Percentiles rank a stretch among this genome's conserved stretches.
Conservation (phyloP, 2,888 invertebrate genomes). For the Macropis europaea region DNA sequence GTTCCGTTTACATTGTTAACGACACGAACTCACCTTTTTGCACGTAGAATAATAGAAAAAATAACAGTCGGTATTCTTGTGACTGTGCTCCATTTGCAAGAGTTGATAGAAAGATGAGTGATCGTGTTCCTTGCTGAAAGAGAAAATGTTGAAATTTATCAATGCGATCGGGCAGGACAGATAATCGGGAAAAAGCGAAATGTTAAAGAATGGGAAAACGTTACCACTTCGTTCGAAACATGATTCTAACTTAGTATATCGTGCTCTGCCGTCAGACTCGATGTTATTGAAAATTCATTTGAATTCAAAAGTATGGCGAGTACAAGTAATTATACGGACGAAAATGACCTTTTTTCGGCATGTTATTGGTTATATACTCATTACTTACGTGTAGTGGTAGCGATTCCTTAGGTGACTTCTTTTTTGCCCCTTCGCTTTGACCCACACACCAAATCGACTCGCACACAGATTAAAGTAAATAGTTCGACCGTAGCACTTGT, state of each 20-base stretch:
- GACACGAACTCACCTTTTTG: slow-evolving; percentile 85
- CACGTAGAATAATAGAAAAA: slow-evolving; percentile 94
- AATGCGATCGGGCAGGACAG: neutral
- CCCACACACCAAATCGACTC: slow-evolving; percentile 56
- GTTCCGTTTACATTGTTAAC: neutral
- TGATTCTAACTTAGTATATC: slow-evolving; percentile 57
- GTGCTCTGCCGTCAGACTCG: slow-evolving; percentile 32
- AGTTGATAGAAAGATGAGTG: slow-evolving; percentile 77
- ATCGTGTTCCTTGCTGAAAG: slow-evolving; percentile 78
- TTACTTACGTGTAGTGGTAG: slow-evolving; percentile 57
- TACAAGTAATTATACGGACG: slow-evolving; percentile 5
- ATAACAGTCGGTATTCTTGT: slow-evolving; percentile 92
- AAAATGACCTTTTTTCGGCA: slow-evolving; percentile 33
- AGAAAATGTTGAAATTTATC: slow-evolving; percentile 21
- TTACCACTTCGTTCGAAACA: slow-evolving; percentile 76
- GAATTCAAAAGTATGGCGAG: slow-evolving; percentile 17
- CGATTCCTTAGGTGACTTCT: slow-evolving; percentile 65
- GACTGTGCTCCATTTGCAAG: slow-evolving; percentile 85
- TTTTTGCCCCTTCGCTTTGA: slow-evolving; percentile 65
- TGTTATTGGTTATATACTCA: slow-evolving; percentile 32
- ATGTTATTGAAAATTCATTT: slow-evolving; percentile 44
- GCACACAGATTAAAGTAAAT: slow-evolving; percentile 51
- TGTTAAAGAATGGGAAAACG: slow-evolving; percentile 41
- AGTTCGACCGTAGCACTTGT: slow-evolving; percentile 53
- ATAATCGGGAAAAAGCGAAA: neutral